Base-by-base conservation (phyloP, 2,797 vertebrate species). In the Rachycentron canadum region DNA sequence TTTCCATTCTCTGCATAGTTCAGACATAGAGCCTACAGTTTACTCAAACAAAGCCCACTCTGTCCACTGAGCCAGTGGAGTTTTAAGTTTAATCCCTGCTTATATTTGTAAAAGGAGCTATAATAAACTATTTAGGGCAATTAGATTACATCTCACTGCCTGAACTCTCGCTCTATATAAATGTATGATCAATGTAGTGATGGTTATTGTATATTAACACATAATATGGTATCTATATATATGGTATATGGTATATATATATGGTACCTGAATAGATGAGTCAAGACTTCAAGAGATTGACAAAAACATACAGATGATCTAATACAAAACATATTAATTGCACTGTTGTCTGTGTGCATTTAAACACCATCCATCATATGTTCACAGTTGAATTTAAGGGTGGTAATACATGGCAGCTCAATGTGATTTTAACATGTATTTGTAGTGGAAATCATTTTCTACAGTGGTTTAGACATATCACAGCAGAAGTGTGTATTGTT, bases 401-500 rank as follows among this genome's bases (percentile, higher is more conserved):
- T 73, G 8, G 53, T 57, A 67, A 69, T 69, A n/a, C 25, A 10
- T 36, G 26, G 57, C 53, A 76, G 30, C 7, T 55, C 38, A 28
- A 58, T 4, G 5, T 28, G 0, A 38, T 30, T 68, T 49, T 11
- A 60, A 60, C 52, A 11, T 79, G 58, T 41, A 50, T 82, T 61
- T 56, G 26, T 40, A 23, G n/a, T 84, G 68, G 36, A 60, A 59
- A 69, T 34, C 16, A 5, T 30, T 70, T 73, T 76, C 68, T 13
- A 78, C 25, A 68, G 23, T 19, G 45, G 9, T 65, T 53, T 77
- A 9, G 5, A n/a, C 66, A 53, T n/a, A 28, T 57, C 4, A 60
- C 5, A 47, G 49, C 26, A n/a, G 8, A 19, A 60, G 16, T 74
- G 60, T 74, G 55, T 23, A 9, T 43, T 45, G 5, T 60, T 65